Base-by-base conservation (phyloP, 2,888 invertebrate species). In the Euzetes globulus region DNA sequence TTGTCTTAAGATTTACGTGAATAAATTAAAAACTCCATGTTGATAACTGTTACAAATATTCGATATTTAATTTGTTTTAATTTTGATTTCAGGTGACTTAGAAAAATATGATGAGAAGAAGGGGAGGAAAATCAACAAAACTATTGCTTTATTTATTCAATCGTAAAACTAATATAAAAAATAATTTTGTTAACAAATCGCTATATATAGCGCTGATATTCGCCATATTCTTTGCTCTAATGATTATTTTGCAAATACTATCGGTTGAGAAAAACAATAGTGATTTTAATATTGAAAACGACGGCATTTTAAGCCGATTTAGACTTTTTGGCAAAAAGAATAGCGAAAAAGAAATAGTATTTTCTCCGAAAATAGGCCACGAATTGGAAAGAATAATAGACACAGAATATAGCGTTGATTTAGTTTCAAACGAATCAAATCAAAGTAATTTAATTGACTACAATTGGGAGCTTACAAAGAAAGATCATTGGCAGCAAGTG, bases 401-500 rank as follows among this genome's bases (percentile, higher is more conserved):
- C 0, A 2, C 19, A 17, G 65, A 70, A 47, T 70, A 70, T 47
- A 70, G 70, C 22, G 15, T 47, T 7, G 45, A 70, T 9, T 47
- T 70, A 3, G 45, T 47, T 9, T 22, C 45, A 37, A 70, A 3
- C 7, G 41, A 70, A 70, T 25, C 70, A 70, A 70, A 70, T 70
- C 41, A 47, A 70, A 70, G 70, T 70, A 22, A 47, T 47, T 60
- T 76, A 22, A 77, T 76, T 19, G 71, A 73, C 7, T 25, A 45
- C 19, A 15, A 47, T n/a, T 45, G 25, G 11, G 45, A 45, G 25
- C 47, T 45, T 76, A 78, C 65, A 78, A 72, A 45, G 7, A 52
- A 22, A 15, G 77, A 77, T 73, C 50, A 77, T 76, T 83, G 83
- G 83, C 82, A 82, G 77, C 79, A 79, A 55, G 83, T 83, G 33